Evolutionary conservation across 2,113 vertebrate genomes (phyloP).

Genomic region (Phalacrocorax brasilianus): DNA sequence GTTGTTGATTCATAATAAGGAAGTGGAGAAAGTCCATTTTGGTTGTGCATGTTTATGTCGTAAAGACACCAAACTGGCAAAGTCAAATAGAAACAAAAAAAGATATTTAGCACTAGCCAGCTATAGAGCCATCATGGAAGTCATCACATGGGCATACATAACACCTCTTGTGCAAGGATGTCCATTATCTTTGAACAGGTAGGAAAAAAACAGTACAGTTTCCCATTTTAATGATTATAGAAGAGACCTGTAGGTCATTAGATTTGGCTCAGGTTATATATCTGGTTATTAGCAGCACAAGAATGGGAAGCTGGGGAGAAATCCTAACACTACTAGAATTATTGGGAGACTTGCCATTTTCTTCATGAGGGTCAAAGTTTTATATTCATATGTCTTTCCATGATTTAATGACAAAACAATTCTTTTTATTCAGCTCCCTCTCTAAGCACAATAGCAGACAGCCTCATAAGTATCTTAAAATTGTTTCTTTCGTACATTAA

Average conservation of each 20-base stretch:
- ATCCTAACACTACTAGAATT: background rate
- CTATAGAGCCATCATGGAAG: background rate
- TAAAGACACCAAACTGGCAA: background rate
- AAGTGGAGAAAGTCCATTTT: background rate
- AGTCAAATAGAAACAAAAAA: background rate
- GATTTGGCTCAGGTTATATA: background rate
- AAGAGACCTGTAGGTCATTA: background rate
- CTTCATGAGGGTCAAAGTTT: background rate
- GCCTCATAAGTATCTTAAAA: background rate
- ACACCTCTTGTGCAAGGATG: background rate
- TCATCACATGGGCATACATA: background rate
- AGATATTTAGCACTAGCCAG: background rate
- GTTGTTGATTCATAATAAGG: background rate
- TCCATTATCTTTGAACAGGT: background rate
- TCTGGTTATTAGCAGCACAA: background rate
- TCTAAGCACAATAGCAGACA: background rate
- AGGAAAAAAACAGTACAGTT: background rate
- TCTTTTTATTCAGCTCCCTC: background rate
- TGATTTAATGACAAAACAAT: background rate
- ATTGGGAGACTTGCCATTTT: background rate
- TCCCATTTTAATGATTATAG: background rate
- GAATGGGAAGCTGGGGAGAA: background rate
- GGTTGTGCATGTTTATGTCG: background rate
- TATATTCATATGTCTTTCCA: background rate
- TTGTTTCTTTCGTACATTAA: background rate